Evolutionary conservation across 2,888 invertebrate genomes (phyloP), one percentile per base, ranked within the genome.

Genomic region (Macaria liturata): DNA sequence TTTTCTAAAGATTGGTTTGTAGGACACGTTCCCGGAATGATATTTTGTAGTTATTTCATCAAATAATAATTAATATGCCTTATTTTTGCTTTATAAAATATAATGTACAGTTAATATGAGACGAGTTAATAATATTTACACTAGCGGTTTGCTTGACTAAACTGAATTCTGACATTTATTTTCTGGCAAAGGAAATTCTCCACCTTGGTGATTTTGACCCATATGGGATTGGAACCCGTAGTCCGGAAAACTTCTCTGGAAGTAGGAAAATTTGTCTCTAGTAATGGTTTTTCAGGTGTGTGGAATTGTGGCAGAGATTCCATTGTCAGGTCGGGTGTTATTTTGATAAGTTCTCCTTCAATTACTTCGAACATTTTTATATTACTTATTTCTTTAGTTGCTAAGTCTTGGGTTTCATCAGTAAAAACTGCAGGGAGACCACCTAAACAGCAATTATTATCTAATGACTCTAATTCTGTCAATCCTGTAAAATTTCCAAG

Each of bases 401-500:
- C n/a, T n/a, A n/a, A 9, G 9, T 43, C 9, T 43, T 43, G n/a
- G 31, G 5, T 46, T 4, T 30, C 31, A 46, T 46, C 3, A 46
- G 46, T 46, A 7, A 46, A 30, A 31, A 8, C 46, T 7, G 31
- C 31, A 8, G 31, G 46, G 8, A 46, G 31, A 7, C 31, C 46
- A 46, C 31, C 31, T 32, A 31, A 46, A 31, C 3, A 31, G 6
- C 7, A 46, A 31, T 30, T 46, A 31, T 20, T 20, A 20, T 20
- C 4, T 31, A 31, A 8, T 31, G 30, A 8, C 30, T 31, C 5
- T 31, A 46, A 31, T 46, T 31, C 46, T 46, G 43, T 43, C 46
- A 46, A 8, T 30, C 46, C 46, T 46, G 46, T 46, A 32, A 46
- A 46, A 31, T 46, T 20, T 20, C 20, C 20, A 46, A 46, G n/a